Evolutionary conservation across 92 coral and sea anemone species (phyloP), one percentile per base, ranked within the genome.

Genomic region (Micromussa lordhowensis): DNA sequence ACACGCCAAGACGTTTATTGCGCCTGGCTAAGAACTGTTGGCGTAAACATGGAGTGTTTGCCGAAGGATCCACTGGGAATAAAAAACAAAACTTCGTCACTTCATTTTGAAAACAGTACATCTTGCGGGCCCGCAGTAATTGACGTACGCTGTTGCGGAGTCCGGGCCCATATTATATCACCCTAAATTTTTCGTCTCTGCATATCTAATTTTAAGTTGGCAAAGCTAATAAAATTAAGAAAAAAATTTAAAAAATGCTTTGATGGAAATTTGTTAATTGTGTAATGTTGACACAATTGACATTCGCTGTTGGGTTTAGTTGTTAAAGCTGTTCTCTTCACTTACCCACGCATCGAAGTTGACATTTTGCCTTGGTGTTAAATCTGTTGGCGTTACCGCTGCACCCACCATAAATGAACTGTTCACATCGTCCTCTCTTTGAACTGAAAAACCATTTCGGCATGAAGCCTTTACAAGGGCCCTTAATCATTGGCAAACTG

Each of bases 321-420:
- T 19, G 69, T 49, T 14, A n/a, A n/a, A n/a, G n/a, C n/a, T 53
- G 22, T 74, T 32, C 40, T 5, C 16, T 11, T 49, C 68, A 51
- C 75, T 24, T 86, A 94, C 96, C 96, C 66, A 53, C 53, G 76
- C 96, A 94, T 57, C 78, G 85, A 9, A 59, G 69, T 36, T 89
- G 92, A 75, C 99, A 96, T 18, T 79, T n/a, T 49, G 72, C 9
- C 59, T 91, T 88, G 55, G 93, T 90, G 44, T 28, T 44, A 84
- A 96, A 96, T 68, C 94, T 78, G 78, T 96, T 96, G 4, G 86
- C 94, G 73, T 96, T 96, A 12, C 99, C 99, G 9, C 88, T 81
- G 77, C 99, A 94, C 22, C 99, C 97, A 14, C 97, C 97, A 81
- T 91, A 96, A 11, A 88, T 77, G 68, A 96, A 96, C 78, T 82